Percentiles rank a stretch among this genome's conserved stretches.
phyloP scores from a whole-genome alignment of 2,797 vertebrate species.

The Chanos chanos region DNA sequence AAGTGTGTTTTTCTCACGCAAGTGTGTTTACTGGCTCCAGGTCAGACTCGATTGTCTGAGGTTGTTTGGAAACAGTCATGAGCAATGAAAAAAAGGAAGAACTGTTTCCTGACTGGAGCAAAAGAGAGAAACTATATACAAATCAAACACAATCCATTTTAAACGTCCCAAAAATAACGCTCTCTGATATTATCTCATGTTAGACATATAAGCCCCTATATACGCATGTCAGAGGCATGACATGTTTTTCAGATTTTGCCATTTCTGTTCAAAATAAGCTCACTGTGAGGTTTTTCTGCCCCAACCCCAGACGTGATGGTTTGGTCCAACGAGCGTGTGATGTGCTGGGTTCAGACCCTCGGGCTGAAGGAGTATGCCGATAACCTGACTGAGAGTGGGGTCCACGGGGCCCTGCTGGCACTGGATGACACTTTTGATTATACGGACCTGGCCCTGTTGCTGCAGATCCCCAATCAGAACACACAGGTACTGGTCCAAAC shows the following conservation, averaged over 20 bases:
- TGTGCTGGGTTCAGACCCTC: conserved; percentile 88
- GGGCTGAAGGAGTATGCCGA: conserved; percentile 92
- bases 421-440: conserved; percentile 93
- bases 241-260: neutral
- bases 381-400: conserved; percentile 87
- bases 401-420: conserved; percentile 85
- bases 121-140: too few relatives aligned
- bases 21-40: too few relatives aligned
- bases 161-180: too few relatives aligned
- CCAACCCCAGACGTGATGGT: conserved; percentile 84
- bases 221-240: neutral
- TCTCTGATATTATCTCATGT: too few relatives aligned
- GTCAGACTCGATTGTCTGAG: too few relatives aligned
- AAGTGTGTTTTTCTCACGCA: too few relatives aligned
- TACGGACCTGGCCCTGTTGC: conserved; percentile 85
- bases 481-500: conserved; percentile 81
- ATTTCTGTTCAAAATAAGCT: conserved; percentile 11
- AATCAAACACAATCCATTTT: too few relatives aligned
- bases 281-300: conserved; percentile 50
- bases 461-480: conserved; percentile 90
- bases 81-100: too few relatives aligned
- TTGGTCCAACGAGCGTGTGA: conserved; percentile 91
- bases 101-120: too few relatives aligned
- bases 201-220: too few relatives aligned
- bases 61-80: too few relatives aligned